A percentile compares a stretch with the other conserved stretches of the same genome.
Evolutionary conservation across 2,888 invertebrate genomes (phyloP).

Genomic region (Pherbina coryleti): DNA sequence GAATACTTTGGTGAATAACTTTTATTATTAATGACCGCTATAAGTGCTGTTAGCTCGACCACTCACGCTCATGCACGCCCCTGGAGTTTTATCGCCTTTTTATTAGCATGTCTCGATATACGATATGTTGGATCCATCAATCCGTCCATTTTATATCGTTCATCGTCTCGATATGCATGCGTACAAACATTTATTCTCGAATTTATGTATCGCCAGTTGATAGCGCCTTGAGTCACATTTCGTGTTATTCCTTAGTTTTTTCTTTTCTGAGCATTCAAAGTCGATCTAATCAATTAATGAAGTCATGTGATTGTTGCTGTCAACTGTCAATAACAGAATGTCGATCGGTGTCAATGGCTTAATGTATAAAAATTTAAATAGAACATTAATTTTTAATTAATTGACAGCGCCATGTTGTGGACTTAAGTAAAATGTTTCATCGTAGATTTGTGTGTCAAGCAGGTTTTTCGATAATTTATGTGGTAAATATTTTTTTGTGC

Average conservation of each 20-base stretch:
- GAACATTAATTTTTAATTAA: conserved; percentile 37
- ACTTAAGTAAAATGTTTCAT: background rate
- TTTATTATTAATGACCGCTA: conserved; percentile 16
- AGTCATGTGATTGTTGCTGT: conserved; percentile 35
- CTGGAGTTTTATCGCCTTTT: conserved; percentile 12
- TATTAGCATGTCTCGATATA: background rate
- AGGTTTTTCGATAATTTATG: background rate
- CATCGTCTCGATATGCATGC: background rate
- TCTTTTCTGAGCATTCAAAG: background rate
- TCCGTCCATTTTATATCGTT: too few relatives aligned
- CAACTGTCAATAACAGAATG: conserved; percentile 31
- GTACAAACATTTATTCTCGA: background rate
- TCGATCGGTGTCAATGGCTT: conserved; percentile 32
- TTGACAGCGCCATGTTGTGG: conserved; percentile 26
- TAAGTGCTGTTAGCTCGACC: background rate
- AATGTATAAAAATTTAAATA: conserved; percentile 20
- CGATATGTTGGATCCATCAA: background rate
- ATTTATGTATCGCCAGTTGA: background rate
- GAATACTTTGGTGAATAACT: conserved; percentile 7
- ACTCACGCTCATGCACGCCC: background rate
- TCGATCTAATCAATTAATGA: conserved; percentile 37
- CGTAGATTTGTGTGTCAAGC: background rate
- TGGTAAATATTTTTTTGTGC: too few relatives aligned
- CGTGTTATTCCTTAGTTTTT: background rate
- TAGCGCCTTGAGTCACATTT: background rate